Base-by-base conservation (phyloP, 2,888 invertebrate species). In the Chromoteleia sp. region DNA sequence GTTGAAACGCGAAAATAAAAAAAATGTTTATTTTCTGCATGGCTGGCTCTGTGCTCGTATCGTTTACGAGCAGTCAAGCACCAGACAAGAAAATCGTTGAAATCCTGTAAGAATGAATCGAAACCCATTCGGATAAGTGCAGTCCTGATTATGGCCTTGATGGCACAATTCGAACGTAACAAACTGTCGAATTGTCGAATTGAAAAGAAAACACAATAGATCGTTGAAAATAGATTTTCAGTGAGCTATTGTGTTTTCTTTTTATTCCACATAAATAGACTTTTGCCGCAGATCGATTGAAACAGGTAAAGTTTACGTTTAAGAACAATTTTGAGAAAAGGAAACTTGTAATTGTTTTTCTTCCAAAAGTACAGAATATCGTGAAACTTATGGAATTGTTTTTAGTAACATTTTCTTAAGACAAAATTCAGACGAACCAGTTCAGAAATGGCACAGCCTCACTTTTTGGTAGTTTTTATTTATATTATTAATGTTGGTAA, bases 51-150 rank as follows among this genome's bases (percentile, higher is more conserved):
- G 75, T n/a, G 17, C 36, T 19, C 30, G 21, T 52, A 76, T 76
- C 61, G 70, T 63, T 70, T 70, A 52, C 76, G 68, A 68, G 21
- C 15, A 54, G 70, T 68, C 59, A 76, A 68, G 74, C 63, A 65
- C 45, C 63, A 65, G 63, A 74, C 56, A 74, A 74, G 74, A 74
- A 74, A 74, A 74, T 65, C 36, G 59, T 52, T 68, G 76, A 67
- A 68, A 68, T 68, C 59, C 61, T 68, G 75, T 50, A 76, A 61
- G 63, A 74, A 65, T 74, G 39, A 63, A 74, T 74, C 63, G 63
- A 61, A 73, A 45, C 21, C 39, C 39, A 63, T 63, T 54, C 52
- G 45, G 43, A 52, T 61, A 43, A 63, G 50, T 30, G 52, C 61
- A 19, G 30, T 30, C 2, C 43, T 43, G 54, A 43, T 52, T 45